Evolutionary conservation across 2,113 vertebrate genomes (phyloP).

Genomic region (Syngnathoides biaculeatus): DNA sequence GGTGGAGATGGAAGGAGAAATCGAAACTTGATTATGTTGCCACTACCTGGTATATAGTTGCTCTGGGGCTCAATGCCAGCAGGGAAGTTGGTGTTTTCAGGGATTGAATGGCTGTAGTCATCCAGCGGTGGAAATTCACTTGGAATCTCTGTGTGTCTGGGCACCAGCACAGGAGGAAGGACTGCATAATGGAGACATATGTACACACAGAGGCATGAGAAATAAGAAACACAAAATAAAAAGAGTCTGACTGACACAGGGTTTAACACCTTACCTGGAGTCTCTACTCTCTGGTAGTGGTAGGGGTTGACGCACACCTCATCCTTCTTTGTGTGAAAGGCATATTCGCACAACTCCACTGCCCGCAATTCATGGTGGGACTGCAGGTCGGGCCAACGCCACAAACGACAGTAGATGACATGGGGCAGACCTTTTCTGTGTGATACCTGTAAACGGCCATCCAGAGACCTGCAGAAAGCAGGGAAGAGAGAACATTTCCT

Average conservation of each 20-base stretch:
- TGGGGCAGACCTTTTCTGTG: constrained; percentile 96
- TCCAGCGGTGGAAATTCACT: constrained; percentile 92
- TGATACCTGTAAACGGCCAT: constrained; percentile 95
- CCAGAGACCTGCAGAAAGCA: constrained; percentile 80
- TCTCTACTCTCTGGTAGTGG: constrained; percentile 97
- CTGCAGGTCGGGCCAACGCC: constrained; percentile 98
- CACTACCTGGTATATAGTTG: constrained; percentile 97
- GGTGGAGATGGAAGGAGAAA: neutral
- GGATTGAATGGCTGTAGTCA: constrained; percentile 98
- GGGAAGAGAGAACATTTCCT: neutral
- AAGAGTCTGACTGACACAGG: neutral
- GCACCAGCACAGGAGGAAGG: constrained; percentile 93
- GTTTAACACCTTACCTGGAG: constrained; percentile 80
- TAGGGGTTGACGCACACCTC: constrained; percentile 99
- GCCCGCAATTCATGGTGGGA: constrained; percentile 98
- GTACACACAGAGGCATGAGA: neutral
- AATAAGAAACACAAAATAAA: constrained; percentile 1
- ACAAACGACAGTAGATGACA: constrained; percentile 97
- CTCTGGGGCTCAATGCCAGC: constrained; percentile 96
- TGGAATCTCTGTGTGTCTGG: constrained; percentile 93
- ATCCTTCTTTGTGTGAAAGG: constrained; percentile 98
- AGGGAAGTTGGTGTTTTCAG: constrained; percentile 98
- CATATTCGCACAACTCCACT: constrained; percentile 95
- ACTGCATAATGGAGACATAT: constrained; percentile 68
- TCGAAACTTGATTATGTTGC: neutral